Conservation (phyloP, 1,140 invertebrate species). For the Drosophila equinoxialis region DNA sequence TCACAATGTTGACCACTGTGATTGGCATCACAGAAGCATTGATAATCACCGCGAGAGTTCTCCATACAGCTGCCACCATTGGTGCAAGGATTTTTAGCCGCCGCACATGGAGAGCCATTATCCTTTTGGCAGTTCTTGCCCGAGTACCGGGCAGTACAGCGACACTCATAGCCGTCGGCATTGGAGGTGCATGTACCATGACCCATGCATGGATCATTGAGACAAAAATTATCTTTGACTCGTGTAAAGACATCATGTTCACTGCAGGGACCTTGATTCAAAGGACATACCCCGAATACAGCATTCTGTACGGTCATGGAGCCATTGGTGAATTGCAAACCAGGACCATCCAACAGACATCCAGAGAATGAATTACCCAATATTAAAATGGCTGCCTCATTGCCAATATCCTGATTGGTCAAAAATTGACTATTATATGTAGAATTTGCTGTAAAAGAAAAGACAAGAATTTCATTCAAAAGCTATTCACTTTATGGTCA, state of each 20-base stretch:
- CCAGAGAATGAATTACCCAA: constrained; percentile 92
- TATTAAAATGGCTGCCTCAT: constrained; percentile 86
- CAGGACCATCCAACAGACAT: constrained; percentile 92
- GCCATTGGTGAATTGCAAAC: constrained; percentile 89
- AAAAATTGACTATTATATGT: constrained; percentile 90
- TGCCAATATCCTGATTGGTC: constrained; percentile 87
- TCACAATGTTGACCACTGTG: constrained; percentile 91
- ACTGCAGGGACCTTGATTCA: constrained; percentile 87
- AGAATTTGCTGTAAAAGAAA: constrained; percentile 86
- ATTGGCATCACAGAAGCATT: constrained; percentile 89
- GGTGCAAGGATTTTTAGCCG: constrained; percentile 86
- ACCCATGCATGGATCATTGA: constrained; percentile 91
- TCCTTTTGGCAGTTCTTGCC: constrained; percentile 94
- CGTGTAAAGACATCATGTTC: constrained; percentile 84
- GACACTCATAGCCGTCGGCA: constrained; percentile 90
- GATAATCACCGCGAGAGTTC: constrained; percentile 89
- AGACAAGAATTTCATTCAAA: neutral
- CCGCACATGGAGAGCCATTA: constrained; percentile 87
- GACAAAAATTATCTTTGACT: constrained; percentile 87
- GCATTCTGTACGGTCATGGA: constrained; percentile 87
- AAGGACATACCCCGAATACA: constrained; percentile 89
- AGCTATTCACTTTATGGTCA: neutral
- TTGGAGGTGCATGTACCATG: constrained; percentile 90
- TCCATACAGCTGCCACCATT: constrained; percentile 91
- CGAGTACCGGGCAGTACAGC: constrained; percentile 90